phyloP scores from a whole-genome alignment of 2,888 invertebrate species.

The Halictus quadricinctus region DNA sequence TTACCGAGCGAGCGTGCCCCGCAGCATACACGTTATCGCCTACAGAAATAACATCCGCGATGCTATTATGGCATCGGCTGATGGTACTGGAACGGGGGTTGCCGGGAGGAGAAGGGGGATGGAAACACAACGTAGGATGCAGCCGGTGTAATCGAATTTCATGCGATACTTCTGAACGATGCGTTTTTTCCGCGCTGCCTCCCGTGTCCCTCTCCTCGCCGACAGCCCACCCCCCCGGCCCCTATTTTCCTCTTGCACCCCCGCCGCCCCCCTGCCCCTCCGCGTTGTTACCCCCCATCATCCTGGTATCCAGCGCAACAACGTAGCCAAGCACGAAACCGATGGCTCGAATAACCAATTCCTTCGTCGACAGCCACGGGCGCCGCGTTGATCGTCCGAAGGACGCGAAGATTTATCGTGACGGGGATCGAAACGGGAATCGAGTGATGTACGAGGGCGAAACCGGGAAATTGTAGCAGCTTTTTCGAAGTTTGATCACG shows the following conservation, averaged over 20 bases:
- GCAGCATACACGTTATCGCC: conserved; percentile 42
- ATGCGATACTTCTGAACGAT: conserved; percentile 43
- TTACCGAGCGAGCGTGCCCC: conserved; percentile 23
- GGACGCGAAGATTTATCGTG: conserved; percentile 59
- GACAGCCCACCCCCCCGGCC: background rate
- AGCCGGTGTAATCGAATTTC: conserved; percentile 55
- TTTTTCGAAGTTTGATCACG: conserved; percentile 34
- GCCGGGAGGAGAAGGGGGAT: background rate
- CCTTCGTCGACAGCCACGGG: conserved; percentile 52
- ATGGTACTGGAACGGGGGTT: background rate
- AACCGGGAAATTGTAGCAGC: conserved; percentile 30
- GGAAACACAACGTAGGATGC: conserved; percentile 34
- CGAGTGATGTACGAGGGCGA: conserved; percentile 53
- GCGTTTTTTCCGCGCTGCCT: conserved; percentile 12
- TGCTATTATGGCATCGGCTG: conserved; percentile 23
- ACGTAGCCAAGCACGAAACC: conserved; percentile 33
- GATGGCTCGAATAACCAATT: conserved; percentile 57
- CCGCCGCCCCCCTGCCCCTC: background rate
- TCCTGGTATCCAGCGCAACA: conserved; percentile 19
- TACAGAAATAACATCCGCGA: conserved; percentile 54
- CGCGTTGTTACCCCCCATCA: background rate
- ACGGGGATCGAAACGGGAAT: conserved; percentile 56
- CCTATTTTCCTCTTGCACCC: background rate
- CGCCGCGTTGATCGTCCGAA: conserved; percentile 51
- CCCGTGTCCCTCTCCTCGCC: background rate